Evolutionary conservation across 2,113 vertebrate species (phyloP), one percentile per base, ranked within the genome.

Genomic region (Leptosomus discolor): DNA sequence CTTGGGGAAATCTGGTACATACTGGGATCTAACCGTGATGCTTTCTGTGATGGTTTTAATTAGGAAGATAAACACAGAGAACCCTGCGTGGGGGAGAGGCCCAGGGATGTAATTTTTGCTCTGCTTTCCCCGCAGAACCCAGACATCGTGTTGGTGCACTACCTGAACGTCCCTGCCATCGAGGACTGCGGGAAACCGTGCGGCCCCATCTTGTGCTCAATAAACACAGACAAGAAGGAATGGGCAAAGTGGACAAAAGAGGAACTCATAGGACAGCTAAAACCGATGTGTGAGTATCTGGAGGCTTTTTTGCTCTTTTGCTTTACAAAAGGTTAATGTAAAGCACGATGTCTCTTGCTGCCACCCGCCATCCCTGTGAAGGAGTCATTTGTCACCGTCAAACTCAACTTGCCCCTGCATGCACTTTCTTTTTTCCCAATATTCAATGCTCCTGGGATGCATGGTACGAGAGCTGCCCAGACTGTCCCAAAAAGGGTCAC

Each of bases 171-270:
- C 69, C 99, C 99, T 3, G 99, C 99, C 98, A 99, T 99, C 6
- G 99, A 99, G 98, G 99, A 99, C 98, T 99, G 99, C 22, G 99
- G 99, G 91, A 99, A 99, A 96, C 99, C 99, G 5, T 99, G 99
- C 0, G 99, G 99, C n/a, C 99, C 99, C 41, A 99, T 99, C 97
- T 97, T 99, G 96, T 99, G 99, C 97, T 99, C 99, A 67, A 99
- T 99, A 98, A 99, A 99, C 97, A 99, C 99, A 4, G 99, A 99
- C 99, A 99, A 99, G 98, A 99, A 99, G 94, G 99, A 99, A 94
- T 99, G 99, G 99, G 99, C 99, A 6, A 99, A 99, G 95, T 99
- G 99, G 99, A 99, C 99, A 3, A 99, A 99, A 96, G 99, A 99
- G 96, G 99, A 99, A 67, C 99, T 99, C 80, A 99, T 99, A 22